phyloP scores from a whole-genome alignment of 1,140 invertebrate species.

The Drosophila pectinifera region DNA sequence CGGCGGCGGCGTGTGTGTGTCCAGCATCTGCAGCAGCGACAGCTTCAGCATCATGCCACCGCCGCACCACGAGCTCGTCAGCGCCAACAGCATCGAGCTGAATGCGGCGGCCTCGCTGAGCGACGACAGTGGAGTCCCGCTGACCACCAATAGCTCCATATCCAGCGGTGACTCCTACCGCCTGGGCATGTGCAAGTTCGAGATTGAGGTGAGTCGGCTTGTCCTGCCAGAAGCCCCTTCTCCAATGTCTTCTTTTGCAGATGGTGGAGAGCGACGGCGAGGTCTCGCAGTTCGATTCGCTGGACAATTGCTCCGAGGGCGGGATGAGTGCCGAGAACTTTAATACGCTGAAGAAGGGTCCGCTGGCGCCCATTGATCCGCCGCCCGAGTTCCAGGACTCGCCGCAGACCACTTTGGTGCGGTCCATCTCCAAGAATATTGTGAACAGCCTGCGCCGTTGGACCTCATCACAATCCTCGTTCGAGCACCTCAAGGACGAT shows the following conservation, averaged over 20 bases:
- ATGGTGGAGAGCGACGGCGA: slow-evolving; percentile 89
- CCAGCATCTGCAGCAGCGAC: slow-evolving; percentile 76
- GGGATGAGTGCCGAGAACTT: slow-evolving; percentile 92
- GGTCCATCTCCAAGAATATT: slow-evolving; percentile 76
- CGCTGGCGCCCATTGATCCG: slow-evolving; percentile 90
- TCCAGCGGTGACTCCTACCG: slow-evolving; percentile 86
- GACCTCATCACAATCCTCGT: slow-evolving; percentile 82
- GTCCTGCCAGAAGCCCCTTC: neutral
- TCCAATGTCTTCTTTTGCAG: slow-evolving; percentile 71
- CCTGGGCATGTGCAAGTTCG: slow-evolving; percentile 85
- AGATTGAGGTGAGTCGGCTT: slow-evolving; percentile 85
- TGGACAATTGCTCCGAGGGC: slow-evolving; percentile 88
- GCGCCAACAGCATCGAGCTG: slow-evolving; percentile 82
- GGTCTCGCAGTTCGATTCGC: slow-evolving; percentile 88
- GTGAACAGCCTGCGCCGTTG: slow-evolving; percentile 76
- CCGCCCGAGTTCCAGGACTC: slow-evolving; percentile 91
- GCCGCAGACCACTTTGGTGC: slow-evolving; percentile 82
- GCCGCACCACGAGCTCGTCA: slow-evolving; percentile 75
- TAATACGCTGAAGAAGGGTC: slow-evolving; percentile 92
- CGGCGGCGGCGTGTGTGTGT: slow-evolving; percentile 35
- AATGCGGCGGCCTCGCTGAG: slow-evolving; percentile 85
- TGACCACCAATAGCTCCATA: slow-evolving; percentile 86
- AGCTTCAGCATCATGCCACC: slow-evolving; percentile 76
- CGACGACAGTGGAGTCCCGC: slow-evolving; percentile 86
- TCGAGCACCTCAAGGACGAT: slow-evolving; percentile 77